These are phyloP conservation scores for Gallinago solitaria DNA, from an alignment of 2,797 vertebrate genomes.

Conservation along the genomic window DNA sequence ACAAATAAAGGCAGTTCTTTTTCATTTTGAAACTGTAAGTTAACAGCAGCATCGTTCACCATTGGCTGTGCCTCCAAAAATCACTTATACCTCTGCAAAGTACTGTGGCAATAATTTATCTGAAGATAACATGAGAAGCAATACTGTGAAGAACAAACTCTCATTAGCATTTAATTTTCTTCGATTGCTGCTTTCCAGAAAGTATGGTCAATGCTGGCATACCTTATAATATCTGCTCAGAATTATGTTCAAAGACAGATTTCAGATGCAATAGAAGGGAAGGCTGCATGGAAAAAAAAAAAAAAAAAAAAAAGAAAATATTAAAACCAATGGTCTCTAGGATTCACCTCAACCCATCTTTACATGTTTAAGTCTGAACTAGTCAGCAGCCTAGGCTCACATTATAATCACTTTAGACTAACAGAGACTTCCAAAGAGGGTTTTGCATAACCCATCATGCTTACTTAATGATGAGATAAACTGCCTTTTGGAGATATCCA, in stretches of 20 bases:
- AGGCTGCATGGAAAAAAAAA: neutral
- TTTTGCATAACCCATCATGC: neutral
- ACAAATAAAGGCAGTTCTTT: neutral
- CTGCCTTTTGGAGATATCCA: neutral
- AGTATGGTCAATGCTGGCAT: neutral
- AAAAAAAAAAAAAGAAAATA: neutral
- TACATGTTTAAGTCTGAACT: neutral
- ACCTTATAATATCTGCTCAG: neutral
- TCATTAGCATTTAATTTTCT: neutral
- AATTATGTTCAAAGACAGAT: neutral
- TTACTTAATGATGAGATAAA: neutral
- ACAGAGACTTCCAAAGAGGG: neutral
- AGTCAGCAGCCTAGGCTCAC: neutral
- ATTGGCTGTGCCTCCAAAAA: neutral
- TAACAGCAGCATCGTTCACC: neutral
- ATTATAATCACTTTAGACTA: neutral
- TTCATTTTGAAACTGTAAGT: neutral
- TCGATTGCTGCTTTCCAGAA: neutral
- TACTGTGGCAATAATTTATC: neutral
- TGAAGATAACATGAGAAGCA: neutral
- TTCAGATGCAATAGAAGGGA: neutral
- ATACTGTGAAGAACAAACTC: neutral
- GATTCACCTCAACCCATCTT: neutral
- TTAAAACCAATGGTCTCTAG: neutral
- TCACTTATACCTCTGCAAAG: neutral